A percentile compares a stretch with the other conserved stretches of the same genome.
phyloP scores from a whole-genome alignment of 1,140 invertebrate species.

The Ooceraea biroi region DNA sequence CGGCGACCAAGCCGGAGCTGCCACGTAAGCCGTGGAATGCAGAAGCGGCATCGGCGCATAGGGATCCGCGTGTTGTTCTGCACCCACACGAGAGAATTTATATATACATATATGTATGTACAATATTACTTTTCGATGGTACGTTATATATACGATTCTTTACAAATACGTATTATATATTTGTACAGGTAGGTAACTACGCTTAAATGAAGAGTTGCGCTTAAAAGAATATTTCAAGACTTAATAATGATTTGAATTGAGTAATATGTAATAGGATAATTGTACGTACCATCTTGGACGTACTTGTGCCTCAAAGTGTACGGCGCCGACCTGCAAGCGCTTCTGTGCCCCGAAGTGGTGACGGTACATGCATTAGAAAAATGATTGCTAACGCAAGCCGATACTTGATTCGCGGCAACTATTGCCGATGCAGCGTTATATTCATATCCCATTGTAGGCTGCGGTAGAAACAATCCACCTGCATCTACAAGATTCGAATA shows the following conservation, averaged over 20 bases:
- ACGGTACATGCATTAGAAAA: conserved; percentile 81
- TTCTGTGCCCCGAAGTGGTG: conserved; percentile 82
- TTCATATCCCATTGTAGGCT: conserved; percentile 84
- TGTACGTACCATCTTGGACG: conserved; percentile 81
- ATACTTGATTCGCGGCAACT: conserved; percentile 82
- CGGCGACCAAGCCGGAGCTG: conserved; percentile 82
- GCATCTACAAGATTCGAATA: conserved; percentile 78
- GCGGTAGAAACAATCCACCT: conserved; percentile 84
- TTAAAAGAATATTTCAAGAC: no score
- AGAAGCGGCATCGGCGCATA: conserved; percentile 83
- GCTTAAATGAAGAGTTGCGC: no score
- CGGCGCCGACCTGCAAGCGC: conserved; percentile 82
- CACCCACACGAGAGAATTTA: neutral
- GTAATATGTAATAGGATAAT: neutral
- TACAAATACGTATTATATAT: no score
- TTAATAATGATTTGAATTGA: neutral
- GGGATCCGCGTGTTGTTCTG: conserved; percentile 82
- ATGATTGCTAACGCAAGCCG: conserved; percentile 77
- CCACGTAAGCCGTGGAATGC: conserved; percentile 84
- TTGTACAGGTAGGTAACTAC: no score
- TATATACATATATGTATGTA: neutral
- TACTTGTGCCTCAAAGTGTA: conserved; percentile 85
- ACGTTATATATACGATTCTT: no score
- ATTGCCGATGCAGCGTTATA: conserved; percentile 82
- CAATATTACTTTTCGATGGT: no score